Percentiles rank a stretch among this genome's conserved stretches.
Evolutionary conservation across 2,888 invertebrate genomes (phyloP).

Genomic region (Scaptomyza cyrtandrae): DNA sequence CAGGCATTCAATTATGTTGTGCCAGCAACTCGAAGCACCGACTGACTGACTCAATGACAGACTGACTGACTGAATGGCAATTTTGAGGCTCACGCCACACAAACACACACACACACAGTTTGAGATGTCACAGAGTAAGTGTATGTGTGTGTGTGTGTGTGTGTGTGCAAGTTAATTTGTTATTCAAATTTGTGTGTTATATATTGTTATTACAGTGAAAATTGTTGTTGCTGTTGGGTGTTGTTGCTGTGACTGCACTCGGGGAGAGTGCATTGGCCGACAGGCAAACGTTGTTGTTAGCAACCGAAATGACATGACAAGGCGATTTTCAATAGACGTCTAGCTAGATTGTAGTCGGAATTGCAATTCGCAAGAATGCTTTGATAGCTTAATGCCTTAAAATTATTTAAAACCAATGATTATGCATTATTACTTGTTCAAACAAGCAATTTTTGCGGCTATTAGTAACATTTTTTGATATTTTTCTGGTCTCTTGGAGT

Average conservation of each 20-base stretch:
- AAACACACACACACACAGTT: constrained; percentile 32
- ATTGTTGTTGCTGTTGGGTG: constrained; percentile 49
- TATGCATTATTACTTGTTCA: constrained; percentile 1
- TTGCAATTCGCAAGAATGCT: constrained; percentile 6
- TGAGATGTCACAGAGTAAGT: constrained; percentile 39
- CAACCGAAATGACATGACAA: constrained; percentile 53
- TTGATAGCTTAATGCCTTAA: constrained; percentile 1
- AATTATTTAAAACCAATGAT: neutral
- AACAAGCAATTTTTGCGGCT: too few relatives aligned
- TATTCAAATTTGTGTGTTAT: constrained; percentile 80
- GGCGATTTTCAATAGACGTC: constrained; percentile 31
- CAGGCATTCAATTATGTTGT: constrained; percentile 78
- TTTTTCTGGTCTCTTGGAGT: too few relatives aligned
- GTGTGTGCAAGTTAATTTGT: constrained; percentile 73
- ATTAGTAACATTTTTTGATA: too few relatives aligned
- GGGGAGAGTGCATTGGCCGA: constrained; percentile 61
- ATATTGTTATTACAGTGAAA: constrained; percentile 77
- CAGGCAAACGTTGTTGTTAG: constrained; percentile 44
- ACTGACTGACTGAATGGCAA: constrained; percentile 60
- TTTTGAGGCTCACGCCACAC: constrained; percentile 62
- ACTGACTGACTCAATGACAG: constrained; percentile 15
- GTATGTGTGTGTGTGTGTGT: constrained; percentile 60
- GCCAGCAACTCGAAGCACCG: constrained; percentile 56
- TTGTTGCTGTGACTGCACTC: too few relatives aligned
- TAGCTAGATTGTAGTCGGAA: constrained; percentile 6